Base-by-base conservation (phyloP, 2,113 vertebrate genomes). In the Phylloscopus whistleri region DNA sequence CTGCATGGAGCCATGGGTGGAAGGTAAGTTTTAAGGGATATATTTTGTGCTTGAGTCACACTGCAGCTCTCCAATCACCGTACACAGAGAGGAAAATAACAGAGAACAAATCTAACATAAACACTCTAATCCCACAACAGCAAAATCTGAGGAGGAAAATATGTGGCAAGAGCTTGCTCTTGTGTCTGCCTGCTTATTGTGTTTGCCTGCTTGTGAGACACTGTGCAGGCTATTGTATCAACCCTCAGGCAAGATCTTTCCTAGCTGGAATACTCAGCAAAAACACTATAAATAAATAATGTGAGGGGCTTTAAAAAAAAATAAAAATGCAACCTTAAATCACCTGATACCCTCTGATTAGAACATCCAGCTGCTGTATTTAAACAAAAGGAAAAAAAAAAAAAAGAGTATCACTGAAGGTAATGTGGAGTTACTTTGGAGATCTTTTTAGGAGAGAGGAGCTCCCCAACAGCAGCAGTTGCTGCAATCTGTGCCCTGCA, bases 91-190 rank as follows among this genome's bases (percentile, higher is more conserved):
- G 87, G 77, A 89, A 64, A 56, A 82, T 37, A 84, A 81, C 7
- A 48, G 52, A 84, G 87, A 76, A 43, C 72, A 84, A 46, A 17
- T 67, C 46, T 49, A 49, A 79, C 58, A 22, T 37, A 63, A 82
- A 76, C 49, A 78, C 27, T 68, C 31, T 41, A 64, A 85, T 85
- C 63, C 91, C 67, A 83, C 59, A 59, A 67, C 33, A 48, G 46
- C 84, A 70, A 88, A 96, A 68, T 64, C 74, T 10, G 83, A 84
- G 70, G 60, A 84, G 75, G 33, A 91, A 93, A 96, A 93, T 43
- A 68, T 37, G 49, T 80, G 51, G 75, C 82, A 91, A 77, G n/a
- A 70, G 53, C 75, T 76, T 92, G 56, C 67, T 66, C 77, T 69
- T 59, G 48, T 3, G 7, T 55, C 59, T 78, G 68, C 48, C 63